Base-by-base conservation (phyloP, 2,888 invertebrate genomes). In the Meta bourneti region DNA sequence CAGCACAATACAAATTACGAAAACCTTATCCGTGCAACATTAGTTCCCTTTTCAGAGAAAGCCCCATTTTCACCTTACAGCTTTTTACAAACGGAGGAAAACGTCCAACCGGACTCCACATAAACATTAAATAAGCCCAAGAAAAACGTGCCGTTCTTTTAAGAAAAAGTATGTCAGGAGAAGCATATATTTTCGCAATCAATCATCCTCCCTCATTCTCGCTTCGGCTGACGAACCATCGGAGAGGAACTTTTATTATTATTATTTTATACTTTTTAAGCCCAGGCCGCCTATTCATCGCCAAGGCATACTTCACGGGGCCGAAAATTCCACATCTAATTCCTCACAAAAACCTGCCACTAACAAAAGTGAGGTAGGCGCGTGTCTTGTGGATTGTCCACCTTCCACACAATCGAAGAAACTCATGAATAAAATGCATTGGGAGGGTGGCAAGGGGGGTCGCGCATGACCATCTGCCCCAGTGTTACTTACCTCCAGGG, bases 391-490 rank as follows among this genome's bases (percentile, higher is more conserved):
- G 19, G 48, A 77, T 82, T 77, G 82, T 75, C 89, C 49, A 78
- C 69, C 69, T 77, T 69, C 78, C 34, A 77, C 61, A 77, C 74
- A 81, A 72, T 81, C 49, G 77, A 49, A 88, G 80, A 82, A 89
- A 89, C 77, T 77, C n/a, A 6, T 81, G 82, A 82, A 81, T 77
- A 13, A 70, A n/a, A 34, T 8, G 16, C 7, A 8, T 75, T 4
- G 34, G 34, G 84, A n/a, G 7, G 13, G 48, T 11, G 48, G 75
- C 9, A 61, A n/a, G n/a, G 54, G 52, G 70, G 48, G 51, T 79
- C 13, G 69, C 9, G 71, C 48, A 9, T 54, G 20, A 52, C 51
- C 82, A 82, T 88, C 88, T 88, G 88, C 80, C 49, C 11, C 19
- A 70, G 54, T 51, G 86, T 70, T 72, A 48, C 69, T 16, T 54